These are phyloP conservation scores for Holocentrus rufus DNA, from an alignment of 2,797 vertebrate species.

Conservation along the genomic window DNA sequence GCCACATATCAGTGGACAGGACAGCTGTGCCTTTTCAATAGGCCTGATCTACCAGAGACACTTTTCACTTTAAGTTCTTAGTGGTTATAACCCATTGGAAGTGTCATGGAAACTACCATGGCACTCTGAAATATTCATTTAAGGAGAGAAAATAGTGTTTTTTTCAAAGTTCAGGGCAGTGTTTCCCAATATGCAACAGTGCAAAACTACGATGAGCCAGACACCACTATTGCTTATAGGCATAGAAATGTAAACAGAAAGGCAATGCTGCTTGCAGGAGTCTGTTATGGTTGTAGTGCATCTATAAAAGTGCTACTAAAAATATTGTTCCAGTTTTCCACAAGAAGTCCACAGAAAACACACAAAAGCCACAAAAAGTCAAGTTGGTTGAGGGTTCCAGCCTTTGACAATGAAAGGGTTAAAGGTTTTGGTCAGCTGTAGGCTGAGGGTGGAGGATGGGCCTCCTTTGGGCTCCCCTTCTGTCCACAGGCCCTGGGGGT, in stretches of 20 bases:
- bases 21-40: conserved; percentile 88
- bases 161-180: not conserved
- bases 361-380: conserved; percentile 45
- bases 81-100: conserved; percentile 58
- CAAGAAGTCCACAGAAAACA: conserved; percentile 15
- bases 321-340: not conserved
- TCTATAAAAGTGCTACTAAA: not conserved
- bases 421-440: conserved; percentile 79
- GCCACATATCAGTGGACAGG: conserved; percentile 85
- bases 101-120: conserved; percentile 64
- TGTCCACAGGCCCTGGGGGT: conserved; percentile 84
- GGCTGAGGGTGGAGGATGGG: conserved; percentile 73
- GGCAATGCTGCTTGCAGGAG: not conserved
- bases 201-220: not conserved
- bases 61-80: conserved; percentile 64
- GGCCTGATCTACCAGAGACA: conserved; percentile 78
- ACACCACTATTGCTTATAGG: not conserved
- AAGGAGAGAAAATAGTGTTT: not conserved
- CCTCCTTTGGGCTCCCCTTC: conserved; percentile 73
- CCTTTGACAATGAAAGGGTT: conserved; percentile 72
- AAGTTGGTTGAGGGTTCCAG: conserved; percentile 56
- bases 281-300: not conserved
- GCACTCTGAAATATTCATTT: conserved; percentile 31
- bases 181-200: conserved; percentile 7
- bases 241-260: not conserved